Conservation (phyloP, 2,888 invertebrate genomes). For the Lumbricus terrestris region DNA sequence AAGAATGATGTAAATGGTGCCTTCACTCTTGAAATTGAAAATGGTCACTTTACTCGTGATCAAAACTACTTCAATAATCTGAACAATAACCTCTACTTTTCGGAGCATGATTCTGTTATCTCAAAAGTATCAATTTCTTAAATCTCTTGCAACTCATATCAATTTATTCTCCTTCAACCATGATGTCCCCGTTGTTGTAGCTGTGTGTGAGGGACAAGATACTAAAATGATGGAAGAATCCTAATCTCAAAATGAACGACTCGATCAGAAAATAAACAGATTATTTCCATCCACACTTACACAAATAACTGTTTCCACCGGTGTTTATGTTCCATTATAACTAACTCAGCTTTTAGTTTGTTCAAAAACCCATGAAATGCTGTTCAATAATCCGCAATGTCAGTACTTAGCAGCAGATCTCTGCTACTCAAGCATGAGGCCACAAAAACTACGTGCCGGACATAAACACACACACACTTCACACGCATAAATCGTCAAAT, state of each 20-base stretch:
- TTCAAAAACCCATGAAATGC: not conserved
- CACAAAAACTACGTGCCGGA: not conserved
- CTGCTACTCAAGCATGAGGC: not conserved
- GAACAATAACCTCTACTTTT: too few species aligned
- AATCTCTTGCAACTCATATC: too few species aligned
- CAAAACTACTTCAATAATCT: too few species aligned
- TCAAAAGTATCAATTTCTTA: too few species aligned
- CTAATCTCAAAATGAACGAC: not conserved
- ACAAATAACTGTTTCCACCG: not conserved
- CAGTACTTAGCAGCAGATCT: not conserved
- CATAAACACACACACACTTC: not conserved
- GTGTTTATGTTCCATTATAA: not conserved
- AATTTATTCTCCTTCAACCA: too few species aligned
- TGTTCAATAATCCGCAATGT: not conserved
- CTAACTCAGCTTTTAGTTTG: not conserved
- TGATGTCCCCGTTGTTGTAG: too few species aligned
- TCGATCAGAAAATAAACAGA: not conserved
- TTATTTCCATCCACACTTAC: not conserved
- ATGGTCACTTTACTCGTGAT: too few species aligned
- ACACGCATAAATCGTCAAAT: not conserved
- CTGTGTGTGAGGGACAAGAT: not conserved
- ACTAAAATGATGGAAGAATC: not conserved
- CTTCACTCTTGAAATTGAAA: too few species aligned
- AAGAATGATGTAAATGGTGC: too few species aligned
- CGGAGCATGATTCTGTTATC: too few species aligned